These are phyloP conservation scores for Acleris holmiana DNA, from an alignment of 2,888 invertebrate species.

Conservation along the genomic window DNA sequence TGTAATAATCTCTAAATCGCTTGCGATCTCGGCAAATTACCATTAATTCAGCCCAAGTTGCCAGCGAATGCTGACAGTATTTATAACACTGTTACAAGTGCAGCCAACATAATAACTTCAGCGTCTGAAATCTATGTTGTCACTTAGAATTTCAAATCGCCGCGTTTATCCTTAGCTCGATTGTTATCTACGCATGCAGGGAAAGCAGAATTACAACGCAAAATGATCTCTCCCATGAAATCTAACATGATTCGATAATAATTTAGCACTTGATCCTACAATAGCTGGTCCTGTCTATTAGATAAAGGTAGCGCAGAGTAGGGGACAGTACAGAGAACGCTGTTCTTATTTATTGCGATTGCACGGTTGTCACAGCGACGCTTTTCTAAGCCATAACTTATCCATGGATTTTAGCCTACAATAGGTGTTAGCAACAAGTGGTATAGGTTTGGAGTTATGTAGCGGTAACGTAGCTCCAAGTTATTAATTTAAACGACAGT, in stretches of 20 bases:
- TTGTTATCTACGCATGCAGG: slow-evolving; percentile 55
- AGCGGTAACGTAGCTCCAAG: not conserved
- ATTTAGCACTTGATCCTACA: slow-evolving; percentile 72
- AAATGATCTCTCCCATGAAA: slow-evolving; percentile 65
- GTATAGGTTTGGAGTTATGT: slow-evolving; percentile 24
- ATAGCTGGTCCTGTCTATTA: slow-evolving; percentile 64
- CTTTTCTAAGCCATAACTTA: slow-evolving; percentile 53
- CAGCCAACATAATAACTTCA: slow-evolving; percentile 39
- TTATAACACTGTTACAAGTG: slow-evolving; percentile 19
- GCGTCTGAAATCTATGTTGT: slow-evolving; percentile 43
- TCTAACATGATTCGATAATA: slow-evolving; percentile 69
- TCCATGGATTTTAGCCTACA: slow-evolving; percentile 54
- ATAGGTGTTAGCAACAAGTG: slow-evolving; percentile 44
- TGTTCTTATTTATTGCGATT: slow-evolving; percentile 55
- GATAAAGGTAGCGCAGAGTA: slow-evolving; percentile 61
- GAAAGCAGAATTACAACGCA: slow-evolving; percentile 47
- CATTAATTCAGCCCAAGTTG: slow-evolving; percentile 9
- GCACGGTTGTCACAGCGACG: slow-evolving; percentile 50
- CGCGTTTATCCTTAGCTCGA: slow-evolving; percentile 62
- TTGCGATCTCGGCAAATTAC: not conserved
- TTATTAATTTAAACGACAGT: too few species aligned
- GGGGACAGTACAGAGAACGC: slow-evolving; percentile 50
- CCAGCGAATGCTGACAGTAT: slow-evolving; percentile 21
- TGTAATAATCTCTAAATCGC: slow-evolving; percentile 5
- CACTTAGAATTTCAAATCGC: slow-evolving; percentile 71